Base-by-base conservation (phyloP, 1,140 invertebrate genomes). In the Drosophila sechellia region DNA sequence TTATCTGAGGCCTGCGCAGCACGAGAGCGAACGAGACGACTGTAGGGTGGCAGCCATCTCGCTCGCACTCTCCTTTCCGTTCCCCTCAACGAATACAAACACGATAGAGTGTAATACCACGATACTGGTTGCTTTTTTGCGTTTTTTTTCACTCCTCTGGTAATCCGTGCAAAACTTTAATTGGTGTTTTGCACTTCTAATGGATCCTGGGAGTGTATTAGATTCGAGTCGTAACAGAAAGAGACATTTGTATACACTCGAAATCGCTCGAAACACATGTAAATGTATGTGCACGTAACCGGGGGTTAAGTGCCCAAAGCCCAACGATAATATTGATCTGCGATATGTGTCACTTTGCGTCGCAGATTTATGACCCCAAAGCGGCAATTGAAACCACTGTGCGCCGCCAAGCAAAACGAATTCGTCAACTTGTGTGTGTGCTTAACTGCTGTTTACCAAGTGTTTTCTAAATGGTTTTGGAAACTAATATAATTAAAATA, bases 101-200 rank as follows among this genome's bases (percentile, higher is more conserved):
- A 71, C 20, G 43, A 59, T 25, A 43, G 15, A 53, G 25, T 31
- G 35, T 13, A 46, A 22, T 34, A 27, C 46, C 43, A 39, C 27
- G 34, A 64, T 40, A 60, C 45, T 40, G 72, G 52, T 43, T 57
- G 54, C 20, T 34, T 27, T 49, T 27, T 15, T 58, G 37, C 17
- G 52, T 34, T 49, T 60, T 64, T 57, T 40, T 15, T 42, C 50
- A 53, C 73, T 68, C 52, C 45, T 22, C 60, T 68, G 64, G 77
- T 73, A 83, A 81, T 76, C 81, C 61, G 46, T 63, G 71, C 63
- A 78, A 77, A 86, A 81, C 83, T 87, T 85, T 87, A 87, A 85
- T 78, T 68, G 78, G 64, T 85, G 79, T 78, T 81, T 86, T 74
- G 77, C 83, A 81, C 72, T 81, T 73, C 74, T 78, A 68, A 58